Evolutionary conservation across 2,113 vertebrate species (phyloP), one percentile per base, ranked within the genome.

Genomic region (Melanostigma gelatinosum): DNA sequence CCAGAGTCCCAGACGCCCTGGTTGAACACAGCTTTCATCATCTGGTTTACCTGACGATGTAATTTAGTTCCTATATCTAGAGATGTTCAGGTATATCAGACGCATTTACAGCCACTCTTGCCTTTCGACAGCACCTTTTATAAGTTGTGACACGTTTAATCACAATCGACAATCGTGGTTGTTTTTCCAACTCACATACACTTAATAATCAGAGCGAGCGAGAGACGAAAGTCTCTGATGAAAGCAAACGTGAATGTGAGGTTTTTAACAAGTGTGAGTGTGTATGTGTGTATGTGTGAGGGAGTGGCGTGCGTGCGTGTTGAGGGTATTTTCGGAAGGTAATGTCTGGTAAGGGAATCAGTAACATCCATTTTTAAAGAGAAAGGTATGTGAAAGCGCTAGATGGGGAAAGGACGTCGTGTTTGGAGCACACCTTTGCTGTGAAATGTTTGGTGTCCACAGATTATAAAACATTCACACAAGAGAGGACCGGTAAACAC

Each of bases 201-300:
- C 40, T n/a, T 67, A 27, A 29, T 40, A 72, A 57, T 40, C 13
- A 1, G 32, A 82, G 57, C 13, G 60, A 66, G 75, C 2, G 34
- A 60, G 72, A 88, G 69, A 50, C 36, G 6, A 13, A 70, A 69
- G 74, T 63, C 40, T 85, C 80, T 75, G 44, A 77, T 32, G 83
- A 85, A 87, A 61, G 83, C 18, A 38, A 88, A 82, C 66, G 48
- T 36, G 75, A 85, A 92, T 70, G 89, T 88, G 85, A 85, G 72
- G 22, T 58, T 55, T 82, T 64, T 60, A 57, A 70, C 9, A 1
- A 68, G 72, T 7, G 52, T 70, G 27, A 75, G 78, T 2, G 72
- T 1, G 50, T 69, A 61, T 58, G 78, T 2, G 72, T 1, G 50
- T 69, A 61, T 58, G 65, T 54, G 85, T 20, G 22, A 77, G 79